phyloP scores from a whole-genome alignment of 2,797 vertebrate genomes.

The Lacerta viridis region DNA sequence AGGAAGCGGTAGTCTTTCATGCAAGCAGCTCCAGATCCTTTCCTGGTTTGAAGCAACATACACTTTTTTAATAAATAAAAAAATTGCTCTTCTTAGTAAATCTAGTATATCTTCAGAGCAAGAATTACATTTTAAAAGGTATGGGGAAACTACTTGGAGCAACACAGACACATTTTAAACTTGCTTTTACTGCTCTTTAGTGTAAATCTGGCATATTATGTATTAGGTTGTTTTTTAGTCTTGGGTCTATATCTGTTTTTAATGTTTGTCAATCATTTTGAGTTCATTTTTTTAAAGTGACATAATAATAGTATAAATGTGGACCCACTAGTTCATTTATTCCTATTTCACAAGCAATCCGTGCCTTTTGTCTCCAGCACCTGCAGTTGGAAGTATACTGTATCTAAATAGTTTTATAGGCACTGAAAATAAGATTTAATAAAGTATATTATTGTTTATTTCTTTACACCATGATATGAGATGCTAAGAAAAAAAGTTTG shows the following conservation, averaged over 20 bases:
- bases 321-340: neutral
- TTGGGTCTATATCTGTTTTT: neutral
- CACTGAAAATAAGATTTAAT: neutral
- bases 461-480: neutral
- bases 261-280: neutral
- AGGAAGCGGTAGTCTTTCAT: too few species aligned
- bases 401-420: neutral
- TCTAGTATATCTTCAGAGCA: too few species aligned
- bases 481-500: neutral
- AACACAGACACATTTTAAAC: conserved; percentile 17
- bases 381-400: neutral
- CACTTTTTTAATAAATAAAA: too few species aligned
- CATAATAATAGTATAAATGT: neutral
- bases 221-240: too few species aligned
- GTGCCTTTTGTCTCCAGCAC: neutral
- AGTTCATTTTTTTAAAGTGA: too few species aligned
- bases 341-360: neutral
- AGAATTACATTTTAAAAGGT: too few species aligned
- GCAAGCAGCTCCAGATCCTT: too few species aligned
- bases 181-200: neutral
- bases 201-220: too few species aligned
- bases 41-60: too few species aligned
- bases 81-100: too few species aligned
- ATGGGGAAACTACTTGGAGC: too few species aligned
- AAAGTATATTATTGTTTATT: neutral